Base-by-base conservation (phyloP, 2,797 vertebrate genomes). In the Thripadectes ignobilis region DNA sequence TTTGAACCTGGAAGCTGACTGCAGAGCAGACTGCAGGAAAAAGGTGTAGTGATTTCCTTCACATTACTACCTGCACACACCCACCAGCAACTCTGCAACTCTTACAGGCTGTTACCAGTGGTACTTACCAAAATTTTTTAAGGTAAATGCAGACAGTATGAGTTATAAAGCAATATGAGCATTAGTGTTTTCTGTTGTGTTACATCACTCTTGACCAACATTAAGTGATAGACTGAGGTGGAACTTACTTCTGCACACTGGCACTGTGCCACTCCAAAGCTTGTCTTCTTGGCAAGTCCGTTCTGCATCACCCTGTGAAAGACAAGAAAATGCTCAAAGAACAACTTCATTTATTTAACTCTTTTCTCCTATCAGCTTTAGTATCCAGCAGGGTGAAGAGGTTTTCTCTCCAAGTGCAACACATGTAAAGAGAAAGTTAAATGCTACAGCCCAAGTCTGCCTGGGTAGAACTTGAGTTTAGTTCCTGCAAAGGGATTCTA, bases 181-280 rank as follows among this genome's bases (percentile, higher is more conserved):
- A 51, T 45, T 65, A 85, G 16, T 45, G 24, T 71, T 91, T 92
- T 77, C 49, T 72, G n/a, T 17, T 76, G 45, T 78, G 39, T 71
- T 87, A 75, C 57, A 96, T 38, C 57, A 91, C 8, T 36, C 72
- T 58, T 66, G 67, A 75, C 15, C 67, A 72, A 73, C 27, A 43
- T 48, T 57, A 81, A 55, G 15, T 58, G 67, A 78, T 23, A 92
- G 55, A 61, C 3, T 54, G 26, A 84, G 61, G 45, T 52, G 48
- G 46, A 74, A 98, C 99, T 65, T 98, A 99, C 99, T 98, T 96
- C 96, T 98, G 98, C 99, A 99, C 17, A 92, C 73, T 1, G 99
- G 98, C 55, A 97, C 96, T 39, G 73, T 95, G 95, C 98, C 99
- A 74, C 98, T 99, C 99, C 99, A 99, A 10, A 96, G 97, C 91